Base-by-base conservation (phyloP, 1,140 invertebrate genomes). In the Triops longicaudatus region DNA sequence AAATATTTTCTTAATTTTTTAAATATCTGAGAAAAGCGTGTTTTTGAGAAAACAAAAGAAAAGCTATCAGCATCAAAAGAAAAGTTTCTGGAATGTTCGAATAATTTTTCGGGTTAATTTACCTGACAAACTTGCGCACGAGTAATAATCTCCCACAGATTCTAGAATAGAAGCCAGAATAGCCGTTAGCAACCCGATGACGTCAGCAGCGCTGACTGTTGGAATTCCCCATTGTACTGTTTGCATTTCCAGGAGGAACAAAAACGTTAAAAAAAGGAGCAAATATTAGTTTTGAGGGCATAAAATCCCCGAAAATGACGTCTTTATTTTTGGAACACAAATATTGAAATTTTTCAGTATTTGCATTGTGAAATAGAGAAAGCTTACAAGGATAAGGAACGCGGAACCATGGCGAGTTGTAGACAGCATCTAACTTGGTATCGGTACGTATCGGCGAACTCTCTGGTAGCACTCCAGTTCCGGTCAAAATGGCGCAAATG, bases 131-230 rank as follows among this genome's bases (percentile, higher is more conserved):
- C 90, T 88, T 0, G 93, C 92, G 4, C 92, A 92, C 4, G 93
- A 94, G 63, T 92, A 93, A 84, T 96, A 96, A 83, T 96, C 94
- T 81, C 93, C 94, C 76, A 96, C 89, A 1, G 92, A 94, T 84
- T 96, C 93, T 9, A 95, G 90, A 0, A 91, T 91, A 73, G 93
- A 94, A 0, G 93, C 91, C 9, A 96, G 81, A 5, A 95, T 91
- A 0, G 92, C 94, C 7, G 92, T 92, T 63, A 95, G 80, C 90
- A 96, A 93, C 0, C 92, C 93, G 26, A 95, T 84, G 10, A 93
- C 91, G 1, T 91, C 91, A 1, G 89, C 89, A 9, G 90, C 84
- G 72, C 87, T 91, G 0, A 93, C 89, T 0, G 92, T 94, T 0
- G 94, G 94, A 12, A 86, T 76, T 2, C 94, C 94, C 92, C 94